A percentile compares a stretch with the other conserved stretches of the same genome.
Evolutionary conservation across 1,140 invertebrate genomes (phyloP).

Genomic region (Cyrtorhinus lividipennis): DNA sequence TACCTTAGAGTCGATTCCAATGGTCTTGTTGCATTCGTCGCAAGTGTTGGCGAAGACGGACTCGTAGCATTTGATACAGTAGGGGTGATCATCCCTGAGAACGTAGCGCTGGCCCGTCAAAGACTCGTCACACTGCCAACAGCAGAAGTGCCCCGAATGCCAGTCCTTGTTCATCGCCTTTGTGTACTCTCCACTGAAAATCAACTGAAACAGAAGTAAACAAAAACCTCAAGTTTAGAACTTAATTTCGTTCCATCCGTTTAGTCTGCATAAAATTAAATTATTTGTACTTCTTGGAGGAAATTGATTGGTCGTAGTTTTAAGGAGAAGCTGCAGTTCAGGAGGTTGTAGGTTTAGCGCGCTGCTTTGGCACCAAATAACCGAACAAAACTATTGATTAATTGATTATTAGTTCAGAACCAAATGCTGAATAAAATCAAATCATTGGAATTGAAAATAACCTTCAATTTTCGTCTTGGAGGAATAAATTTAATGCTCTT

Average conservation of each 20-base stretch:
- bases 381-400: no score
- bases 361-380: no score
- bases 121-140: constrained; percentile 96
- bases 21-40: constrained; percentile 94
- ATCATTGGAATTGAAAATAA: no score
- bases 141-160: constrained; percentile 96
- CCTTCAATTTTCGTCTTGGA: no score
- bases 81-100: constrained; percentile 93
- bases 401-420: no score
- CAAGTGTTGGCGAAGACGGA: constrained; percentile 96
- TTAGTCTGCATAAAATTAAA: not conserved
- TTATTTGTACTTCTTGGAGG: not conserved
- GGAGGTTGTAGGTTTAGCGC: no score
- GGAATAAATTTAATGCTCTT: no score
- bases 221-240: no score
- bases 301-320: no score
- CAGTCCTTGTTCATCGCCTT: constrained; percentile 99
- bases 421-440: no score
- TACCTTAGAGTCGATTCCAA: constrained; percentile 99
- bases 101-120: constrained; percentile 96
- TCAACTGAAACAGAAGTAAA: constrained; percentile 56
- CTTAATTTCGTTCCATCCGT: not conserved
- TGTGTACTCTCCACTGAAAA: constrained; percentile 99
- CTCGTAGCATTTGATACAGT: constrained; percentile 99
- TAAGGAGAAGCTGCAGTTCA: no score